A percentile compares a stretch with the other conserved stretches of the same genome.
phyloP scores from a whole-genome alignment of 1,140 invertebrate genomes.

The Ruditapes philippinarum region DNA sequence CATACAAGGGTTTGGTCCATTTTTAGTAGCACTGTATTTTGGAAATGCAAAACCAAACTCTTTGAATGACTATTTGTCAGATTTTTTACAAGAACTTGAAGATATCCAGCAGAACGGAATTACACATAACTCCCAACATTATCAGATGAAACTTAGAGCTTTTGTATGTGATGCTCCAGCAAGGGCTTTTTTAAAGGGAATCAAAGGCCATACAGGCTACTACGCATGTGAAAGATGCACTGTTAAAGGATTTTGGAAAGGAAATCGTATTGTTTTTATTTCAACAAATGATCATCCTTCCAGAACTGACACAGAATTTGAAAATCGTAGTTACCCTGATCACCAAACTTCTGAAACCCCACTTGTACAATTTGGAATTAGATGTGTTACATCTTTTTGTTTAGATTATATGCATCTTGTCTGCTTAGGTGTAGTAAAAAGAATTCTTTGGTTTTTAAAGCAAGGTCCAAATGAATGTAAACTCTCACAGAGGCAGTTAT shows the following conservation, averaged over 20 bases:
- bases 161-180: conserved; percentile 86
- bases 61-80: conserved; percentile 73
- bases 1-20: conserved; percentile 67
- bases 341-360: conserved; percentile 28
- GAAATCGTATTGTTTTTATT: conserved; percentile 64
- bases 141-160: conserved; percentile 65
- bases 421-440: conserved; percentile 84
- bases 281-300: neutral
- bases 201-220: conserved; percentile 80
- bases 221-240: conserved; percentile 72
- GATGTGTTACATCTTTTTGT: conserved; percentile 82
- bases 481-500: conserved; percentile 25
- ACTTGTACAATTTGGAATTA: conserved; percentile 67
- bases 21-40: conserved; percentile 77
- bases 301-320: conserved; percentile 37
- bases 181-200: conserved; percentile 82
- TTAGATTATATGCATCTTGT: conserved; percentile 86
- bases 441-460: conserved; percentile 79
- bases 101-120: conserved; percentile 69
- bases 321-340: neutral
- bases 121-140: conserved; percentile 60
- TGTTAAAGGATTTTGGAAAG: conserved; percentile 65
- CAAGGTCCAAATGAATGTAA: conserved; percentile 57
- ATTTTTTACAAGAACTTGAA: conserved; percentile 80
- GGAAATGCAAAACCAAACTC: conserved; percentile 80